Conservation (phyloP, 2,113 vertebrate genomes). For the Otolemur garnettii region DNA sequence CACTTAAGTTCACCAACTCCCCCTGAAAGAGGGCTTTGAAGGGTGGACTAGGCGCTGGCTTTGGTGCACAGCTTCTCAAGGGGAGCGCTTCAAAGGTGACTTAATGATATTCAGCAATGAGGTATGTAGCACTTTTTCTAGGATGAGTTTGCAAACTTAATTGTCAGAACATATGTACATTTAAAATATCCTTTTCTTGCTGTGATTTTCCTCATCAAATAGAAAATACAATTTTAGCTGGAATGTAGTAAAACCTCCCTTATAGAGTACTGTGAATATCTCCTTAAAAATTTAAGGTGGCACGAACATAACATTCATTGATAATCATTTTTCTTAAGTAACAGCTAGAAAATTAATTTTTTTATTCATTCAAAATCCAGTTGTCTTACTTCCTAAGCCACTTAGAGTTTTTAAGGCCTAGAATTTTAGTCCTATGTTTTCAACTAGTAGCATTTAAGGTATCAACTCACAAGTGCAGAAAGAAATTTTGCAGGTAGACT, state of each 20-base stretch:
- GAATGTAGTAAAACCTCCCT: constrained; percentile 2
- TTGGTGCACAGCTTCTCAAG: no score
- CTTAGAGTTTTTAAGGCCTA: not conserved
- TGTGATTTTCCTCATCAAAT: not conserved
- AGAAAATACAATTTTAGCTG: constrained; percentile 12
- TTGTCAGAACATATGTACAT: not conserved
- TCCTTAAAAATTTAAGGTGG: constrained; percentile 38
- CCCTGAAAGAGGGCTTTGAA: no score
- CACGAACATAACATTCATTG: not conserved
- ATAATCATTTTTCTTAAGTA: not conserved
- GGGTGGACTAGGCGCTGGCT: no score
- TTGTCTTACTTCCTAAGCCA: not conserved
- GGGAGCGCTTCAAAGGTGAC: no score
- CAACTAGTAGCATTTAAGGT: not conserved
- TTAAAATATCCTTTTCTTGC: not conserved
- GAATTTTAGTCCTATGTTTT: constrained; percentile 42
- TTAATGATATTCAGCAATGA: no score
- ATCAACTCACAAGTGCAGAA: constrained; percentile 23
- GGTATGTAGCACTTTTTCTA: no score
- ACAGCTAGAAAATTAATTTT: not conserved
- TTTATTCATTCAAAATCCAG: not conserved
- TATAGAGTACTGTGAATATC: not conserved
- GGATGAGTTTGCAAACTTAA: no score
- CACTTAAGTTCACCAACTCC: no score
- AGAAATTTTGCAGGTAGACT: not conserved